Conservation (phyloP, 2,113 vertebrate species). For the Engystomops pustulosus region DNA sequence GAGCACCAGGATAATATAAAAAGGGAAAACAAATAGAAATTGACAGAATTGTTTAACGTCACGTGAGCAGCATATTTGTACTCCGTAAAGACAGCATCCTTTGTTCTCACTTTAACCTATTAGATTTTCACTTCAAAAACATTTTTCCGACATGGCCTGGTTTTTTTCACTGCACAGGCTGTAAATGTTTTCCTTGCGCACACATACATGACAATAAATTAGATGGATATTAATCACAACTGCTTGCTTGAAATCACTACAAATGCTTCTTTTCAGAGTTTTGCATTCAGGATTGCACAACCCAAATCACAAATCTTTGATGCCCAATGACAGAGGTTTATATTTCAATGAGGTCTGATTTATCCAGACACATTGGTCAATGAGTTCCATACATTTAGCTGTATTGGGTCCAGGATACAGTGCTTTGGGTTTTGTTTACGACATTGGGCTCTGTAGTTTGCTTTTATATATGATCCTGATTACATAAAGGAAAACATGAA, state of each 20-base stretch:
- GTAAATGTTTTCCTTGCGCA: constrained; percentile 81
- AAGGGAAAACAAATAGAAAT: constrained; percentile 29
- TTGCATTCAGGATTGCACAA: constrained; percentile 93
- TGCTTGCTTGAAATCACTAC: constrained; percentile 83
- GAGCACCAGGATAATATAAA: constrained; percentile 38
- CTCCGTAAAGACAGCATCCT: constrained; percentile 14
- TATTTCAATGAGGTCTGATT: constrained; percentile 79
- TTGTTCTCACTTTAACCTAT: constrained; percentile 48
- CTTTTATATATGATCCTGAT: constrained; percentile 49
- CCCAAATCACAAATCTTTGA: constrained; percentile 82
- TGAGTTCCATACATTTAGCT: constrained; percentile 83
- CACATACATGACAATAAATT: constrained; percentile 96
- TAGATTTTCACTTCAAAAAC: constrained; percentile 51
- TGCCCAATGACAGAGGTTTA: constrained; percentile 83
- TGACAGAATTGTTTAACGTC: constrained; percentile 44
- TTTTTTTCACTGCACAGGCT: constrained; percentile 35
- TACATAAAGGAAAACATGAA: constrained; percentile 41
- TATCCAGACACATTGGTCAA: constrained; percentile 84
- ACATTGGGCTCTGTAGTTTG: neutral
- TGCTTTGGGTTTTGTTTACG: constrained; percentile 39
- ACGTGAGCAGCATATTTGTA: neutral
- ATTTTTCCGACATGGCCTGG: constrained; percentile 41
- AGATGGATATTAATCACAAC: constrained; percentile 90
- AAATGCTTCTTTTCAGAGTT: constrained; percentile 78
- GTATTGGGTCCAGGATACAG: constrained; percentile 57